These are phyloP conservation scores for Meloidogyne floridensis DNA, from an alignment of 1,140 invertebrate genomes.

Conservation along the genomic window DNA sequence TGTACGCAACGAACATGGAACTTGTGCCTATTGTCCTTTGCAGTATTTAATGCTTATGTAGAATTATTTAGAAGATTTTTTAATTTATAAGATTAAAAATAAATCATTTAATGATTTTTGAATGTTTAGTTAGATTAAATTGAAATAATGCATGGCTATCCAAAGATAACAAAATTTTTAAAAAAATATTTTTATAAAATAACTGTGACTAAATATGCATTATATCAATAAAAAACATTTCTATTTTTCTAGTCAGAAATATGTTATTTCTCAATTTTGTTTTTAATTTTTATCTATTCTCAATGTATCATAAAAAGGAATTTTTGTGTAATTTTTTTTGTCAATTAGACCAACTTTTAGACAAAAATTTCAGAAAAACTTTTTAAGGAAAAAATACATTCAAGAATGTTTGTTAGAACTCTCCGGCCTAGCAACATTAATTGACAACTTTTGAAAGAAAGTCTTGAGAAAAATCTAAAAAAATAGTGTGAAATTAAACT, in stretches of 20 bases:
- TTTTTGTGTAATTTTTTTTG: not conserved
- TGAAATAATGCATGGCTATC: too few relatives aligned
- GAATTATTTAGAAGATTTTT: not conserved
- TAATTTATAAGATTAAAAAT: not conserved
- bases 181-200: too few relatives aligned
- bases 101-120: not conserved
- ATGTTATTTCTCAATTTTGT: not conserved
- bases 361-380: too few relatives aligned
- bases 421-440: too few relatives aligned
- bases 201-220: too few relatives aligned
- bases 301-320: not conserved
- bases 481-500: too few relatives aligned
- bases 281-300: not conserved
- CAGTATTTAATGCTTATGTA: constrained; percentile 19
- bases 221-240: not conserved
- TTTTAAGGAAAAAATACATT: too few relatives aligned
- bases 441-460: too few relatives aligned
- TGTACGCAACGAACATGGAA: constrained; percentile 25
- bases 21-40: constrained; percentile 24
- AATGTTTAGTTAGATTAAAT: not conserved
- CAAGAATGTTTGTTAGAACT: too few relatives aligned
- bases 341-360: too few relatives aligned
- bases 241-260: not conserved
- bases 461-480: too few relatives aligned
- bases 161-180: too few relatives aligned